Conservation (phyloP, 2,888 invertebrate species). For the Tetheella fluctuosa region DNA sequence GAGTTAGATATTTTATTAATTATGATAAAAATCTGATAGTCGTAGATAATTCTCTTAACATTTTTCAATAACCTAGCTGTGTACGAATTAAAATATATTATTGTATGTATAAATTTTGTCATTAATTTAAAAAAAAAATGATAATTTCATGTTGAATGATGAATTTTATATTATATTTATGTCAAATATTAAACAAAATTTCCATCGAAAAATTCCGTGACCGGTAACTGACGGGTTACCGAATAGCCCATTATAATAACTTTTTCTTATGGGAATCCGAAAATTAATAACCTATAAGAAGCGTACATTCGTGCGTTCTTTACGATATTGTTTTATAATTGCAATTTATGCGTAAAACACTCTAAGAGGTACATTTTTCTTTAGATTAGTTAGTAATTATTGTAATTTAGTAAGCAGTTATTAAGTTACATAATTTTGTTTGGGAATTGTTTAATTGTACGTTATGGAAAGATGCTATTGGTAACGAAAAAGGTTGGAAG, state of each 20-base stretch:
- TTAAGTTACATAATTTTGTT: conserved; percentile 26
- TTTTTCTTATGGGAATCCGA: conserved; percentile 4
- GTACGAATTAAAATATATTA: too few relatives aligned
- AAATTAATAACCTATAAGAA: background rate
- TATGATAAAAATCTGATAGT: too few relatives aligned
- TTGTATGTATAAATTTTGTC: too few relatives aligned
- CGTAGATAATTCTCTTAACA: too few relatives aligned
- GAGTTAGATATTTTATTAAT: too few relatives aligned
- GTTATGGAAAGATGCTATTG: conserved; percentile 19
- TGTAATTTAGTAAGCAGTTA: conserved; percentile 32
- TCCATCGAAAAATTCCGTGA: background rate
- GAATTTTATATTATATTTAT: too few relatives aligned
- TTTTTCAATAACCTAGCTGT: too few relatives aligned
- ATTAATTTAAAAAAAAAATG: too few relatives aligned
- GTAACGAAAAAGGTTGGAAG: conserved; percentile 13
- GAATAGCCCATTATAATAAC: background rate
- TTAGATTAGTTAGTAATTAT: conserved; percentile 32
- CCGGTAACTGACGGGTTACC: background rate
- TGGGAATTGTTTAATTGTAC: conserved; percentile 34
- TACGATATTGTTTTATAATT: conserved; percentile 53
- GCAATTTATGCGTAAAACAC: conserved; percentile 45
- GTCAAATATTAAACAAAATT: background rate
- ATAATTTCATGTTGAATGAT: too few relatives aligned
- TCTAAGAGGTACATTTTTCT: conserved; percentile 12
- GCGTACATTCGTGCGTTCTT: conserved; percentile 20